These are phyloP conservation scores for Opisthocomus hoazin DNA, from an alignment of 2,113 vertebrate species.

Conservation along the genomic window DNA sequence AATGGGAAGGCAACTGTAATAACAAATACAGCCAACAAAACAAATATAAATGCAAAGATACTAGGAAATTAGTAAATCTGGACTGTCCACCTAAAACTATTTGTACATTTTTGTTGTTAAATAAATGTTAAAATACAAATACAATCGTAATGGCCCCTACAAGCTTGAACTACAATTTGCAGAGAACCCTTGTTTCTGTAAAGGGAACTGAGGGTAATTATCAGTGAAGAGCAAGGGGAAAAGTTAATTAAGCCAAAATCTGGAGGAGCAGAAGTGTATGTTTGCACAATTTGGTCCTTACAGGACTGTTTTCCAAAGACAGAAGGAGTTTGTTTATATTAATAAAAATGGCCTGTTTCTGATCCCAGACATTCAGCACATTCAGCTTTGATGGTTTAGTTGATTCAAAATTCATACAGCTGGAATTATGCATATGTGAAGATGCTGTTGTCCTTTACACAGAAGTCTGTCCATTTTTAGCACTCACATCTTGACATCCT, in stretches of 20 bases:
- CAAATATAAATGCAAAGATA: background rate
- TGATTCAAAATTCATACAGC: background rate
- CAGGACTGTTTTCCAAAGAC: slow-evolving; percentile 1
- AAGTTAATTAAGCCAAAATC: slow-evolving; percentile 41
- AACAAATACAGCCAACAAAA: background rate
- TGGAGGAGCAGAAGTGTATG: background rate
- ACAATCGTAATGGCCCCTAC: background rate
- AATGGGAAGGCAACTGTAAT: background rate
- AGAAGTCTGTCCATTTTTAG: background rate
- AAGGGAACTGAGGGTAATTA: background rate
- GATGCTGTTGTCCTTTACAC: background rate
- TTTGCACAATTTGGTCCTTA: slow-evolving; percentile 13
- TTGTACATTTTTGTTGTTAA: background rate
- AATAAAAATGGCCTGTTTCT: background rate
- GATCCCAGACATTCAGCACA: background rate
- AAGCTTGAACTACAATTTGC: background rate
- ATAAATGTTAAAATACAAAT: background rate
- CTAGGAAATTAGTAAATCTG: background rate
- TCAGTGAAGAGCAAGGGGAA: background rate
- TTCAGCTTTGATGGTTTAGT: background rate
- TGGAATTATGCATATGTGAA: background rate
- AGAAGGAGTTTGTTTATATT: slow-evolving; percentile 20
- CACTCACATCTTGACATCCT: background rate
- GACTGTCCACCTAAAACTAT: background rate
- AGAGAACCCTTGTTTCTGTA: background rate